Conservation (phyloP, 2,113 vertebrate species). For the Salvelinus sp. region DNA sequence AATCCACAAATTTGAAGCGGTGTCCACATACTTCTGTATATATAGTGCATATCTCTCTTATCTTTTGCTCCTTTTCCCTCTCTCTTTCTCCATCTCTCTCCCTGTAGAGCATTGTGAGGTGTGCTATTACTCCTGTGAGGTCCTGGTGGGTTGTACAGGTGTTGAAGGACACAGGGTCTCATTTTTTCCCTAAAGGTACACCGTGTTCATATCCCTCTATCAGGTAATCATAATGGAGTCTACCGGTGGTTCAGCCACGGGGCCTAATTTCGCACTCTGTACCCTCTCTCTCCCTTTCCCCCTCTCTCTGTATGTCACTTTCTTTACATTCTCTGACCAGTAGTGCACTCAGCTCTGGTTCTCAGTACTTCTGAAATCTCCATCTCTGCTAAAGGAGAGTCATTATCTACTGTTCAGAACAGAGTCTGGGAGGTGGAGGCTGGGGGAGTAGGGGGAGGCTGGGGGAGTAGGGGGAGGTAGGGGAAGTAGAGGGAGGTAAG, state of each 20-base stretch:
- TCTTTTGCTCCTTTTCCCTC: not conserved
- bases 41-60: too few relatives aligned
- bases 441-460: not conserved
- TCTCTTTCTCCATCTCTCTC: not conserved
- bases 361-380: not conserved
- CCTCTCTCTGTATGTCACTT: not conserved
- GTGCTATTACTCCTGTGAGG: not conserved
- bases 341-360: not conserved
- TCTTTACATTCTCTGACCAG: not conserved
- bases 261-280: not conserved
- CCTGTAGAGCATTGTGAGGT: not conserved
- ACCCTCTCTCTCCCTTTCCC: not conserved
- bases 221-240: not conserved
- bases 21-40: too few relatives aligned
- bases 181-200: not conserved
- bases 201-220: not conserved
- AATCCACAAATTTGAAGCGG: too few relatives aligned
- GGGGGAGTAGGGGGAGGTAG: too few relatives aligned
- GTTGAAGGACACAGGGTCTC: too few relatives aligned
- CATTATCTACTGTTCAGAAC: conserved; percentile 1
- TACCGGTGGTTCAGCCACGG: not conserved
- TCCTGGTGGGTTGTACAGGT: not conserved
- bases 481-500: not conserved
- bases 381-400: not conserved
- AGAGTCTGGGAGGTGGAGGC: not conserved